A percentile compares a stretch with the other conserved stretches of the same genome.
Evolutionary conservation across 2,113 vertebrate species (phyloP).

Genomic region (Cettia cetti): DNA sequence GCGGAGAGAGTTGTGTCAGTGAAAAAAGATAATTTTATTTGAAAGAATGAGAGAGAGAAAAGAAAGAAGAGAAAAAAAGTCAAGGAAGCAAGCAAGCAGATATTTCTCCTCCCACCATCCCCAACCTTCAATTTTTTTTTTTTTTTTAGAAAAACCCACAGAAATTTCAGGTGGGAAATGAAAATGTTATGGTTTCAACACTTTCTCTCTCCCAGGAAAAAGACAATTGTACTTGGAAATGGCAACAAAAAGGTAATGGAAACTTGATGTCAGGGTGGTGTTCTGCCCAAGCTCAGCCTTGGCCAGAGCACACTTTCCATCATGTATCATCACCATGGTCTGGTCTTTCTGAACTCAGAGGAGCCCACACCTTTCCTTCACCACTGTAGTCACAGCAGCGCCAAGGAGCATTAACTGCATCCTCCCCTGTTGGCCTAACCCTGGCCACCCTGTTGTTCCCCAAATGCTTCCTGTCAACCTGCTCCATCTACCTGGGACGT

Average conservation of each 20-base stretch:
- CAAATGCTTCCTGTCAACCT: neutral
- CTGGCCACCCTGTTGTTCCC: neutral
- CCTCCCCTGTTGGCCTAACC: neutral
- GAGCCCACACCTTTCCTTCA: neutral
- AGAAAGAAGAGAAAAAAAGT: neutral
- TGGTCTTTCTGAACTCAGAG: neutral
- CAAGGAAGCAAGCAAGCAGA: neutral
- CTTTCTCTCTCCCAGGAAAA: neutral
- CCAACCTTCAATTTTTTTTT: neutral
- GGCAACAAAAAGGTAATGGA: neutral
- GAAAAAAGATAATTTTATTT: neutral
- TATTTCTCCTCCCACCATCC: accelerated
- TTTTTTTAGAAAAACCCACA: neutral
- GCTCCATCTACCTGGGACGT: accelerated
- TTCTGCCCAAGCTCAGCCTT: neutral
- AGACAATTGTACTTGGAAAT: constrained; percentile 2
- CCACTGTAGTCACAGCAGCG: neutral
- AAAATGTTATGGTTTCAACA: neutral
- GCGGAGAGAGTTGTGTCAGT: neutral
- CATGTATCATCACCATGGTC: neutral
- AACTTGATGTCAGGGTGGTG: neutral
- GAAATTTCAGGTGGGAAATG: neutral
- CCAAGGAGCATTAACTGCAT: accelerated
- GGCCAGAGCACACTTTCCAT: neutral
- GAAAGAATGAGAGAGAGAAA: neutral